Percentiles rank a stretch among this genome's conserved stretches.
These are phyloP conservation scores for Melanargia galathea DNA, from an alignment of 2,888 invertebrate species.

Conservation along the genomic window DNA sequence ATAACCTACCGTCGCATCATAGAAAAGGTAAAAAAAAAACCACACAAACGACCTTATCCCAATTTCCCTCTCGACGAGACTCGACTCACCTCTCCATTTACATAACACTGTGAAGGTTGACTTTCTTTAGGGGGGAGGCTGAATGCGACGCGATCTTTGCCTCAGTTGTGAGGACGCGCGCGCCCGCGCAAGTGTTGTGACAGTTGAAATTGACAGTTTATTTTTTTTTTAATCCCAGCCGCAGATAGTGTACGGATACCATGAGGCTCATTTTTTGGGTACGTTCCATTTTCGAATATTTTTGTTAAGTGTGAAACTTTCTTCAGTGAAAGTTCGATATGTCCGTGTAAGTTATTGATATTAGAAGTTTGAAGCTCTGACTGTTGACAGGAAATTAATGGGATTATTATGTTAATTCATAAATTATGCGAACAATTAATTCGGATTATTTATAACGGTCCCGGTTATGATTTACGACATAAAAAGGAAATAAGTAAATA, in stretches of 20 bases:
- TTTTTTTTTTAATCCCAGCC: conserved; percentile 52
- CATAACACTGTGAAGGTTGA: conserved; percentile 79
- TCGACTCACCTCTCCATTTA: conserved; percentile 59
- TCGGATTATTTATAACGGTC: too few relatives aligned
- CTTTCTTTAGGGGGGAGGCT: conserved; percentile 74
- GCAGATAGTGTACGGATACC: conserved; percentile 68
- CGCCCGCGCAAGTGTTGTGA: conserved; percentile 74
- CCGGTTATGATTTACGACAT: too few relatives aligned
- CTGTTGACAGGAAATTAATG: not conserved
- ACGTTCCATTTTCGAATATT: conserved; percentile 51
- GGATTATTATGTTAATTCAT: not conserved
- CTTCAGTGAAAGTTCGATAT: conserved; percentile 64
- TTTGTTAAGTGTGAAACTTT: conserved; percentile 49
- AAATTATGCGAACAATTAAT: not conserved
- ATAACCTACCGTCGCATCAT: conserved; percentile 23
- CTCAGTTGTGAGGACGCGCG: conserved; percentile 70
- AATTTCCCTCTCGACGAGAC: conserved; percentile 44
- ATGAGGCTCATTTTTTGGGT: conserved; percentile 79
- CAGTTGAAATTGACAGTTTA: conserved; percentile 45
- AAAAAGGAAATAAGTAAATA: too few relatives aligned
- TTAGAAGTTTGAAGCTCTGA: conserved; percentile 44
- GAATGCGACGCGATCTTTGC: conserved; percentile 49
- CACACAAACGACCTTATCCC: conserved; percentile 45
- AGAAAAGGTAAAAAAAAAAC: conserved; percentile 28
- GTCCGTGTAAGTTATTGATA: conserved; percentile 50